Percentiles rank a stretch among this genome's conserved stretches.
phyloP scores from a whole-genome alignment of 2,113 vertebrate species.

The Chaetodon trifascialis region DNA sequence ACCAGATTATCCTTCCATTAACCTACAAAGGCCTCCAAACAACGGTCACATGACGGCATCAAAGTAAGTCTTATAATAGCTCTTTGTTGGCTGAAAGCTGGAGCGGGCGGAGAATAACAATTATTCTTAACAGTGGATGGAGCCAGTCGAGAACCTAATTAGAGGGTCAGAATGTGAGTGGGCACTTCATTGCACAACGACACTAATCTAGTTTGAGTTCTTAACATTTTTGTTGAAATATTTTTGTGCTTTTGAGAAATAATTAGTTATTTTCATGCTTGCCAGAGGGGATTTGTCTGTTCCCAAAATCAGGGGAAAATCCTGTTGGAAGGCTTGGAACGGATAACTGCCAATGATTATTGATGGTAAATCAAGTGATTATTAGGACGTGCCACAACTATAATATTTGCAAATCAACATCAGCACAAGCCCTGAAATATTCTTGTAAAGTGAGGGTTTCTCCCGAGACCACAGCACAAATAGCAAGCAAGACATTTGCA shows the following conservation, averaged over 20 bases:
- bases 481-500: neutral
- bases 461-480: neutral
- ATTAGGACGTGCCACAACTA: slow-evolving; percentile 9
- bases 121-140: slow-evolving; percentile 73
- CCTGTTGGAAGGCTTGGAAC: slow-evolving; percentile 56
- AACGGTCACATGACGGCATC: slow-evolving; percentile 71
- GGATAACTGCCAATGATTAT: slow-evolving; percentile 46
- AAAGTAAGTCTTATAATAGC: slow-evolving; percentile 74
- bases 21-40: slow-evolving; percentile 73
- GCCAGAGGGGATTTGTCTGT: slow-evolving; percentile 55
- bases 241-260: slow-evolving; percentile 56
- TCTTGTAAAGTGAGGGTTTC: slow-evolving; percentile 3
- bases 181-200: slow-evolving; percentile 60
- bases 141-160: slow-evolving; percentile 68
- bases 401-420: slow-evolving; percentile 13
- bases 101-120: slow-evolving; percentile 66
- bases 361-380: slow-evolving; percentile 53
- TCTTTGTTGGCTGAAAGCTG: slow-evolving; percentile 72
- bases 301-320: slow-evolving; percentile 54
- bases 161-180: slow-evolving; percentile 66
- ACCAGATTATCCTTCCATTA: slow-evolving; percentile 78
- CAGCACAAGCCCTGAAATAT: slow-evolving; percentile 6
- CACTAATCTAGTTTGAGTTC: slow-evolving; percentile 66
- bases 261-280: slow-evolving; percentile 61
- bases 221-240: slow-evolving; percentile 53